Evolutionary conservation across 1,140 invertebrate species (phyloP), one percentile per base, ranked within the genome.

Genomic region (Spodoptera litura): DNA sequence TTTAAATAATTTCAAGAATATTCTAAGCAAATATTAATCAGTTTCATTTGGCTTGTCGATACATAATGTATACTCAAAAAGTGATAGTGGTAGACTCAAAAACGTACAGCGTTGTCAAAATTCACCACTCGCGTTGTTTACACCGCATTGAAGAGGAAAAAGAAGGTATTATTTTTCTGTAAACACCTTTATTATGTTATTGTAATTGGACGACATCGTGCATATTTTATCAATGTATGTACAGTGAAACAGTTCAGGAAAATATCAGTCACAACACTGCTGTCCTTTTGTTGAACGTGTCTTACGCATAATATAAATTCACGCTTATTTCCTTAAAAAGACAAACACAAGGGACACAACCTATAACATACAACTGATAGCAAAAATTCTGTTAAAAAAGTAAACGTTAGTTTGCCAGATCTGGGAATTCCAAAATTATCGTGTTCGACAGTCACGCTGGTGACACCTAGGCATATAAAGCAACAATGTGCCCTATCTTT

Each of bases 71-170:
- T 73, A 89, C 77, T 52, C 80, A 87, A 83, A 88, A 85, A 72
- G 81, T 92, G 35, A 83, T 93, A 81, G 81, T 94, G 52, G 76
- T 88, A 31, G 84, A 93, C 81, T 88, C 85, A 15, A 87, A 84
- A 83, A 83, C 86, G 20, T 89, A 89, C 35, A 92, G 88, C 81
- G 71, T 93, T 81, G 75, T 93, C 66, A 90, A 90, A 85, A 90
- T 94, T 64, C 78, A 87, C 20, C 90, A 92, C 79, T 91, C 87
- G 3, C 85, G 88, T 66, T 90, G 84, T 78, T 88, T 94, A 59
- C 90, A 91, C 81, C 84, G 88, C 35, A 93, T 92, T 20, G 74
- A 88, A 83, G 91, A 94, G 82, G 88, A 91, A 81, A 89, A 79
- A 86, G 90, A 92, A 91, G 89, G 89, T 93, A 86, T 79, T 31